Conservation (phyloP, 2,113 vertebrate species). For the human region GRCh38 chr3:157075501-157076000, state of each 20-base stretch:
- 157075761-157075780: not conserved
- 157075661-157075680: not conserved
- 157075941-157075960: not conserved
- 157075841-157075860: not conserved
- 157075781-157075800: not conserved
- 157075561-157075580: rapidly evolving
- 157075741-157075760: not conserved
- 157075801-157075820: not conserved
- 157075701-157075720: not conserved
- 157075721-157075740: not conserved
- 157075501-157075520: not conserved
- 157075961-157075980: slow-evolving; percentile 33
- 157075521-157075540: not conserved
- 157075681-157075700: not conserved
- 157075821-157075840: not conserved
- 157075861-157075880: not conserved
- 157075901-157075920: slow-evolving; percentile 42
- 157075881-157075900: slow-evolving; percentile 51
- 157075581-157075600: not conserved
- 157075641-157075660: not conserved
- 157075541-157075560: not conserved
- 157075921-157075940: slow-evolving; percentile 23
- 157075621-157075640: not conserved
- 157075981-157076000: slow-evolving; percentile 57
- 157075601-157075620: not conserved